Evolutionary conservation across 2,113 vertebrate genomes (phyloP), one percentile per base, ranked within the genome.

Genomic region (Syngnathus scovelli): DNA sequence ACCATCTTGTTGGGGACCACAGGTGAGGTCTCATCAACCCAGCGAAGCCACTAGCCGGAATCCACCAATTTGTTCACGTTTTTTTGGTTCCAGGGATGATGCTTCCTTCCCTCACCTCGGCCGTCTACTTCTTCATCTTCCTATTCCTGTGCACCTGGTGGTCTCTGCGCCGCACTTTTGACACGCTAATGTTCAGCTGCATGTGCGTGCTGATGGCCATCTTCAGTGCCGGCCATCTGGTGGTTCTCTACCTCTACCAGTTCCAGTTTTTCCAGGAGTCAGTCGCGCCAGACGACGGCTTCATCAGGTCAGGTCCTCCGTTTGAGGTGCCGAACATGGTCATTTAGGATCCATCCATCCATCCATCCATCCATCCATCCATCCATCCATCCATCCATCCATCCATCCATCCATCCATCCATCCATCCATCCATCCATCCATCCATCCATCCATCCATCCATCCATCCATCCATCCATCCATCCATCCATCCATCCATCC

Each of bases 121-220:
- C 92, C 0, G 93, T 96, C 63, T 99, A 99, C 91, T 99, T 99
- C 91, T 93, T 98, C 73, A 92, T 94, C 72, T 99, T 99, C 86
- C 87, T 99, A 86, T 95, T 94, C 73, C 90, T 99, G 68, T 97
- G 96, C 78, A 98, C 96, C 13, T 99, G 97, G 97, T 99, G 97
- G 96, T 98, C 96, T 33, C 94, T 96, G 83, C 91, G 96, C 84
- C 93, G 90, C 78, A 92, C 89, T 2, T 95, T 99, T 39, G 94
- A 97, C 91, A 95, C 92, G 1, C 91, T 99, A 83, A 89, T 98
- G 76, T 99, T 99, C 92, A 97, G 96, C 93, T 99, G 95, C 80
- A 91, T 99, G 83, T 99, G 97, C 70, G 95, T 99, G 39, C 87
- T 98, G 78, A 95, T 98, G 93, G 95, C 96, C 67, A 98, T 99